phyloP scores from a whole-genome alignment of 2,888 invertebrate species.

The Glaucopsyche alexis region DNA sequence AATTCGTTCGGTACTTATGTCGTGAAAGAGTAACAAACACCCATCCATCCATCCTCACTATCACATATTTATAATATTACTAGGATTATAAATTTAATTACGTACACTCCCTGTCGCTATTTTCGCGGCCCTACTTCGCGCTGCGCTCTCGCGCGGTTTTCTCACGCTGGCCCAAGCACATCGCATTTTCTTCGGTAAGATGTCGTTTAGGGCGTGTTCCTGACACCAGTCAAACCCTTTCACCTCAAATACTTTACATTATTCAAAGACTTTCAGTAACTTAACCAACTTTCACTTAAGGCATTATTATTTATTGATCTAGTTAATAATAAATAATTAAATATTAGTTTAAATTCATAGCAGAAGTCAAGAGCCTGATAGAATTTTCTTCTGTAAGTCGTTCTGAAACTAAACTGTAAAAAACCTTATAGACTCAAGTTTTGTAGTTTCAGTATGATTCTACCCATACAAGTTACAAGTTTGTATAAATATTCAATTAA shows the following conservation, averaged over 20 bases:
- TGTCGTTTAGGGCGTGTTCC: conserved; percentile 8
- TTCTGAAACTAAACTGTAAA: too few species aligned
- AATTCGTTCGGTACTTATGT: too few species aligned
- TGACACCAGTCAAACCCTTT: conserved; percentile 20
- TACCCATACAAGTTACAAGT: background rate
- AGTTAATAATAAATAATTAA: background rate
- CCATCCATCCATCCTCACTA: too few species aligned
- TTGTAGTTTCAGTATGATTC: too few species aligned
- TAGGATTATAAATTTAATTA: too few species aligned
- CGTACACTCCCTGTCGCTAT: background rate
- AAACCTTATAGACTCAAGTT: too few species aligned
- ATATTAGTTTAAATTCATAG: too few species aligned
- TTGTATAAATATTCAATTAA: background rate
- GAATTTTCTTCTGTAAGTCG: too few species aligned
- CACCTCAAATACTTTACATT: conserved; percentile 17
- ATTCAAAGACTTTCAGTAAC: conserved; percentile 2
- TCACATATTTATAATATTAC: too few species aligned
- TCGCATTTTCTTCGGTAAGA: conserved; percentile 2
- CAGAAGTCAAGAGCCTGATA: too few species aligned
- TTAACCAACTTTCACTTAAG: background rate
- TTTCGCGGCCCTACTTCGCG: background rate
- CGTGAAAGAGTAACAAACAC: too few species aligned
- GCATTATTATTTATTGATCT: background rate
- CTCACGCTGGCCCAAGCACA: background rate
- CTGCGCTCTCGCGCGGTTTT: background rate